Evolutionary conservation across 2,888 invertebrate species (phyloP).

Genomic region (Tolmerus cingulatus): DNA sequence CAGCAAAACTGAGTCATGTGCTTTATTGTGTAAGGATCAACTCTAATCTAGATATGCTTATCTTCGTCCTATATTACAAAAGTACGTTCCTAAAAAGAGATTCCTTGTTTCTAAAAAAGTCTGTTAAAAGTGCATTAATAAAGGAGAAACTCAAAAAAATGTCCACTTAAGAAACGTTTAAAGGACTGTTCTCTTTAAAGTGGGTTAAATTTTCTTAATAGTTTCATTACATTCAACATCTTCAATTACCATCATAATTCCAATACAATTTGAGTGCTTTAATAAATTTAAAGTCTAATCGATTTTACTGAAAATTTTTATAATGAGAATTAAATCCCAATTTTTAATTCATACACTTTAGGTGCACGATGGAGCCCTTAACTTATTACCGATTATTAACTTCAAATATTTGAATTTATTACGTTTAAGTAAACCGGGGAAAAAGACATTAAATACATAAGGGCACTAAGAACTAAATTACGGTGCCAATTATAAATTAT

Average conservation of each 20-base stretch:
- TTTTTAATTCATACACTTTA: too few species aligned
- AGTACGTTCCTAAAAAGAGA: not conserved
- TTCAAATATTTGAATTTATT: not conserved
- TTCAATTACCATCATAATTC: too few species aligned
- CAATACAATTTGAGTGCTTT: not conserved
- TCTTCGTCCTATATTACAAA: too few species aligned
- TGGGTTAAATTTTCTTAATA: too few species aligned
- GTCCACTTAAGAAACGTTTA: not conserved
- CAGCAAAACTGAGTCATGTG: too few species aligned
- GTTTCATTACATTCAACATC: too few species aligned
- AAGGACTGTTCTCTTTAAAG: not conserved
- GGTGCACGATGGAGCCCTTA: not conserved
- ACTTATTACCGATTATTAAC: not conserved
- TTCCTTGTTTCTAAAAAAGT: not conserved
- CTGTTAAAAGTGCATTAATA: not conserved
- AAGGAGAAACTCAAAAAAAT: not conserved
- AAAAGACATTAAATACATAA: not conserved
- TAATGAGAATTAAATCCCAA: too few species aligned
- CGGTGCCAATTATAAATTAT: not conserved
- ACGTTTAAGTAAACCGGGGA: not conserved
- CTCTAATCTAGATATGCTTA: too few species aligned
- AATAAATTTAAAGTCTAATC: not conserved
- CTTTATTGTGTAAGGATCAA: too few species aligned
- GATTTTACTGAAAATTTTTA: not conserved
- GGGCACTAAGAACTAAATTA: not conserved